Conservation (phyloP, 2,888 invertebrate species). For the Meliscaeva auricollis region DNA sequence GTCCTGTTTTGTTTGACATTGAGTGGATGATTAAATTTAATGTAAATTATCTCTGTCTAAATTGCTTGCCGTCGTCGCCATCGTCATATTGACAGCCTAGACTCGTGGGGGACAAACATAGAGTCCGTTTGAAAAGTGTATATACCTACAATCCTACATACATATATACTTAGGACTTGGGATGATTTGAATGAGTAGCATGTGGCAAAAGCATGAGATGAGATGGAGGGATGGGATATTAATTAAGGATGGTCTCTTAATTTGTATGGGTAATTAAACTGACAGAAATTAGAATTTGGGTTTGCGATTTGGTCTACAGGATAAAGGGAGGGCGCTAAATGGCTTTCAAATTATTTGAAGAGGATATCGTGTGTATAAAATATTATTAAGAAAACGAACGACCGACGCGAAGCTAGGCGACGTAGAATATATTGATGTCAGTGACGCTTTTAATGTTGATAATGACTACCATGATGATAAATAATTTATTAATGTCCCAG, state of each 20-base stretch:
- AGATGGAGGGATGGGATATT: not conserved
- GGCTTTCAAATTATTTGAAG: slow-evolving; percentile 59
- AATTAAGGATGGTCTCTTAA: slow-evolving; percentile 54
- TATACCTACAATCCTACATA: not conserved
- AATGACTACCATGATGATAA: slow-evolving; percentile 26
- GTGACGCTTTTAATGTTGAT: slow-evolving; percentile 1
- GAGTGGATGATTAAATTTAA: slow-evolving; percentile 64
- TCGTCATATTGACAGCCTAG: slow-evolving; percentile 17
- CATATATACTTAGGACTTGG: slow-evolving; percentile 13
- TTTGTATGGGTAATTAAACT: slow-evolving; percentile 66
- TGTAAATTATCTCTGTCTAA: slow-evolving; percentile 55
- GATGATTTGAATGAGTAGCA: slow-evolving; percentile 18
- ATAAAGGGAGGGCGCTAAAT: slow-evolving; percentile 14
- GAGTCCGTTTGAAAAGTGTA: slow-evolving; percentile 15
- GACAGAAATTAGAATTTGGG: slow-evolving; percentile 32
- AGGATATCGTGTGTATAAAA: slow-evolving; percentile 13
- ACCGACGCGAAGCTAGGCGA: not conserved
- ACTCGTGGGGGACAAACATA: slow-evolving; percentile 23
- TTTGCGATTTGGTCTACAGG: not conserved
- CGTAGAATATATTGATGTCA: not conserved
- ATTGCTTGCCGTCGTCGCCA: slow-evolving; percentile 30
- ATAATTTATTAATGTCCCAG: slow-evolving; percentile 35
- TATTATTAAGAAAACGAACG: not conserved
- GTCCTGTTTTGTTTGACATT: slow-evolving; percentile 39
- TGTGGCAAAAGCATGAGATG: not conserved